Conservation (phyloP, 2,797 vertebrate species). For the Enteromius treurensis region DNA sequence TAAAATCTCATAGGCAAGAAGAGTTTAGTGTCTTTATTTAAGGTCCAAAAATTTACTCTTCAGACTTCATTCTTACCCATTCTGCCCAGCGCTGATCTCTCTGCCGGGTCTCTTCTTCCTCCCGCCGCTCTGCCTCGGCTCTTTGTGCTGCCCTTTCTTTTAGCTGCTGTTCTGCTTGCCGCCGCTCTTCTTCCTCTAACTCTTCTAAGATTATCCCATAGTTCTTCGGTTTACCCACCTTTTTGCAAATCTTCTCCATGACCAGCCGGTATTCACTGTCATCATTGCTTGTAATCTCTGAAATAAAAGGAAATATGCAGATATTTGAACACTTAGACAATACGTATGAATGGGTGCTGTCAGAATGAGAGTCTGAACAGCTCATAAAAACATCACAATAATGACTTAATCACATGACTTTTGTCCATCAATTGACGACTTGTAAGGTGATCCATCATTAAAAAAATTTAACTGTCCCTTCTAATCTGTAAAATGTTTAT, state of each 20-base stretch:
- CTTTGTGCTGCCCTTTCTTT: constrained; percentile 70
- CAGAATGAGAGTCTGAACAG: not conserved
- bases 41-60: not conserved
- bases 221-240: constrained; percentile 82
- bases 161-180: constrained; percentile 72
- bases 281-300: constrained; percentile 80
- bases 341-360: not conserved
- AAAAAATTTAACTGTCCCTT: not conserved
- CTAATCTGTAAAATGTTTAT: not conserved
- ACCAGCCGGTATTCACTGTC: constrained; percentile 76
- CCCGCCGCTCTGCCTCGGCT: constrained; percentile 70
- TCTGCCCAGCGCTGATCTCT: constrained; percentile 82
- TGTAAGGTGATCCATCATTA: not conserved
- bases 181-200: constrained; percentile 73
- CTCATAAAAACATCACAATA: not conserved
- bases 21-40: not conserved
- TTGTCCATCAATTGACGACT: not conserved
- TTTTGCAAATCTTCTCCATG: constrained; percentile 78
- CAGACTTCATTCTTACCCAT: constrained; percentile 79
- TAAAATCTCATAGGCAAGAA: not conserved
- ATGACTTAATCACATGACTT: not conserved
- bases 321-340: not conserved
- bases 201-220: constrained; percentile 83
- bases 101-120: constrained; percentile 77
- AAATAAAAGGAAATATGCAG: not conserved